Percentiles rank a stretch among this genome's conserved stretches.
These are phyloP conservation scores for Lysandra bellargus DNA, from an alignment of 2,888 invertebrate species.

Conservation along the genomic window DNA sequence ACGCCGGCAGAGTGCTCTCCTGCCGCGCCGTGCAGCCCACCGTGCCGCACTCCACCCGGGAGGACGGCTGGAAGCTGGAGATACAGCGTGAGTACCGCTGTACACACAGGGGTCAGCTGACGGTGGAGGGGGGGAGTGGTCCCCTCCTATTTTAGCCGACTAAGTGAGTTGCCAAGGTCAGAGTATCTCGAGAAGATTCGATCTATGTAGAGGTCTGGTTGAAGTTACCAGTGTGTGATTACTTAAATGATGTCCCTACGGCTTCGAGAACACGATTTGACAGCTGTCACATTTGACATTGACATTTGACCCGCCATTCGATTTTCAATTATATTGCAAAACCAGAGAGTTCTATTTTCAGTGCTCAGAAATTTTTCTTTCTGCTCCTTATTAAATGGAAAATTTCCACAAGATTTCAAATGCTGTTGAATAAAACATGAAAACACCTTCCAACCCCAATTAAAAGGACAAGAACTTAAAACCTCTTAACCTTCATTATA, in stretches of 20 bases:
- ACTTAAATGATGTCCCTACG: too few species aligned
- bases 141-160: too few species aligned
- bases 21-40: constrained; percentile 70
- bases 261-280: too few species aligned
- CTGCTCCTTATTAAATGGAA: background rate
- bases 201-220: too few species aligned
- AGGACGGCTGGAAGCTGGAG: constrained; percentile 84
- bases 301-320: background rate
- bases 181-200: too few species aligned
- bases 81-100: constrained; percentile 67
- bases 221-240: too few species aligned
- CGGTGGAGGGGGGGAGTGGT: background rate
- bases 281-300: too few species aligned
- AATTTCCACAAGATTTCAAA: background rate
- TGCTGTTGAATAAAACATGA: background rate
- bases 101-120: background rate
- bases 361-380: background rate
- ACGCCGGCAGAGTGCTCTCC: constrained; percentile 77
- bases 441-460: background rate
- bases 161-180: too few species aligned
- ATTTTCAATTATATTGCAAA: too few species aligned
- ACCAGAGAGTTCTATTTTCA: background rate
- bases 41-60: constrained; percentile 77
- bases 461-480: background rate
- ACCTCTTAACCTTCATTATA: constrained; percentile 3